Base-by-base conservation (phyloP, 2,888 invertebrate genomes). In the Augiades crinisus region DNA sequence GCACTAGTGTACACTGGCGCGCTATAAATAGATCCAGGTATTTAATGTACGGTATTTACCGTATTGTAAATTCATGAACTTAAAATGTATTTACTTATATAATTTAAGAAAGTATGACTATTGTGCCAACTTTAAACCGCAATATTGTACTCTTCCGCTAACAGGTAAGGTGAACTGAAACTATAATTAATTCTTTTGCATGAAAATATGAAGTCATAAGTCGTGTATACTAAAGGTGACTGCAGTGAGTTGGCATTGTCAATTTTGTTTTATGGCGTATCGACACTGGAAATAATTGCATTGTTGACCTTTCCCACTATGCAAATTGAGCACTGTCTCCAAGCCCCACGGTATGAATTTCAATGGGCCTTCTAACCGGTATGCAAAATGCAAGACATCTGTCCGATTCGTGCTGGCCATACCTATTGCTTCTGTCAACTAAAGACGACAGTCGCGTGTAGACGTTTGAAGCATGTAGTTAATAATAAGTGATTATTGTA, bases 221-320 rank as follows among this genome's bases (percentile, higher is more conserved):
- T 50, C 50, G 50, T 36, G 19, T 6, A 10, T 17, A 8, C 17
- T 55, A 47, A 51, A 50, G 27, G 34, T 14, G 36, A 36, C 8
- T 27, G 19, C 34, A 47, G 41, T 53, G 50, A 53, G 45, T 54
- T 47, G 47, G 61, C 58, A 61, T 61, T 59, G 63, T 70, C 64
- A 62, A 65, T 68, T 65, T 64, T 69, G 69, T 68, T 72, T 68
- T 67, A 72, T 68, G 59, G 66, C 65, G 61, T 69, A 73, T 68
- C 65, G 65, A 63, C 65, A 68, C 54, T 56, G 58, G 59, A 51
- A 58, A 63, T 75, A 72, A 74, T 73, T 71, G 72, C 72, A 71
- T 67, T 65, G 72, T 67, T 74, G 68, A 72, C 77, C 72, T 76
- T 73, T 75, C 58, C 59, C 58, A 61, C 62, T 63, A 71, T 75